Evolutionary conservation across 2,113 vertebrate genomes (phyloP), one percentile per base, ranked within the genome.

Genomic region (Corythoichthys haematopterus): DNA sequence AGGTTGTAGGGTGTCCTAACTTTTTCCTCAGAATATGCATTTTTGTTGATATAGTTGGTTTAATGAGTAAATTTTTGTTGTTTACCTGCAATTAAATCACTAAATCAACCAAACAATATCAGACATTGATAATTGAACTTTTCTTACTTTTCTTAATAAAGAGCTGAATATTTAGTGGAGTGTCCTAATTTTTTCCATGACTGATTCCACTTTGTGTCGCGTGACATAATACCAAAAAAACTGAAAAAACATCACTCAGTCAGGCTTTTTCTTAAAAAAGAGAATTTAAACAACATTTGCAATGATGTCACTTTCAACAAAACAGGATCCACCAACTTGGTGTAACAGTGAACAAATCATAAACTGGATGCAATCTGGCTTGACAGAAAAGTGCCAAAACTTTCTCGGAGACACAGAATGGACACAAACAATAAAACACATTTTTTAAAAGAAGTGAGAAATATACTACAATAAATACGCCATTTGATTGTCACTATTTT

Each of bases 331-430:
- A 78, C 80, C 50, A 82, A 82, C 83, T 9, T 36, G 16, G 64
- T 11, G 16, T 84, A 80, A 85, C 85, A 88, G 80, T 80, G 76
- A 71, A 76, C 71, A 75, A 80, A 71, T 75, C 65, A 43, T 68
- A 70, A 68, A 51, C 40, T 77, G 64, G 40, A 76, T 68, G 84
- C 56, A 69, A 67, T 71, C 77, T 58, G 52, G 71, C 68, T 81
- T 13, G 80, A 75, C 79, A 73, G 74, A 86, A 78, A 83, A 57
- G 55, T 12, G 12, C 12, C 4, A 10, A 13, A 57, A 57, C 55
- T 14, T 57, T 12, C 33, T 36, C 55, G 3, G 11, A 69, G 11
- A 79, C 72, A 80, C 78, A 81, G 52, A 83, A 76, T 74, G 81
- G 81, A 78, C 80, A 84, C 67, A 87, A n/a, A n/a, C n/a, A n/a